Percentiles rank a stretch among this genome's conserved stretches.
phyloP scores from a whole-genome alignment of 2,797 vertebrate species.

The Sebastes umbrosus region DNA sequence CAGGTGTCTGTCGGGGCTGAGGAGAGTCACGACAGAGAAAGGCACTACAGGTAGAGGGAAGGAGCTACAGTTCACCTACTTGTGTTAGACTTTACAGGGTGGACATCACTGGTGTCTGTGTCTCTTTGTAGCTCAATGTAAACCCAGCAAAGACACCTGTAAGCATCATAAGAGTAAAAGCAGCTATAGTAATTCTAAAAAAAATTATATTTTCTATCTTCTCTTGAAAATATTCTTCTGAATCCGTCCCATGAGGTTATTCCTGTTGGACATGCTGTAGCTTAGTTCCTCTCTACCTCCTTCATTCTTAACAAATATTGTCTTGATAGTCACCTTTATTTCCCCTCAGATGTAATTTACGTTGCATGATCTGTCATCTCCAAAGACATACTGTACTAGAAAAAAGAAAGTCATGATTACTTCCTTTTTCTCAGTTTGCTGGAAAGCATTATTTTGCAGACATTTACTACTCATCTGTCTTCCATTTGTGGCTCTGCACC shows the following conservation, averaged over 20 bases:
- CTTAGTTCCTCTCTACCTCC: neutral
- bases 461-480: conserved; percentile 73
- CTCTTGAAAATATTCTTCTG: neutral
- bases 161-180: neutral
- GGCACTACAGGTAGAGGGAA: conserved; percentile 83
- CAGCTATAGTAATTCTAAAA: neutral
- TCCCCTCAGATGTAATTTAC: conserved; percentile 34
- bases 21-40: conserved; percentile 64
- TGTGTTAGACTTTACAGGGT: conserved; percentile 11
- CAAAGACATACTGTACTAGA: conserved; percentile 17
- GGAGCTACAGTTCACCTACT: conserved; percentile 25
- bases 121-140: conserved; percentile 35
- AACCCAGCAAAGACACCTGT: conserved; percentile 9
- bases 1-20: conserved; percentile 32
- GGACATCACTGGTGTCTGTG: conserved; percentile 23
- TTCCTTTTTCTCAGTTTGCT: conserved; percentile 50
- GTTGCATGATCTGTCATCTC: conserved; percentile 31
- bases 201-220: neutral
- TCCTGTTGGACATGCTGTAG: neutral
- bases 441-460: conserved; percentile 52
- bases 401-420: conserved; percentile 57
- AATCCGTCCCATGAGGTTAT: neutral
- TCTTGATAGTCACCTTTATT: neutral
- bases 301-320: neutral
- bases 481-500: conserved; percentile 59